phyloP scores from a whole-genome alignment of 2,113 vertebrate genomes.

The Trochalopteron elliotii region DNA sequence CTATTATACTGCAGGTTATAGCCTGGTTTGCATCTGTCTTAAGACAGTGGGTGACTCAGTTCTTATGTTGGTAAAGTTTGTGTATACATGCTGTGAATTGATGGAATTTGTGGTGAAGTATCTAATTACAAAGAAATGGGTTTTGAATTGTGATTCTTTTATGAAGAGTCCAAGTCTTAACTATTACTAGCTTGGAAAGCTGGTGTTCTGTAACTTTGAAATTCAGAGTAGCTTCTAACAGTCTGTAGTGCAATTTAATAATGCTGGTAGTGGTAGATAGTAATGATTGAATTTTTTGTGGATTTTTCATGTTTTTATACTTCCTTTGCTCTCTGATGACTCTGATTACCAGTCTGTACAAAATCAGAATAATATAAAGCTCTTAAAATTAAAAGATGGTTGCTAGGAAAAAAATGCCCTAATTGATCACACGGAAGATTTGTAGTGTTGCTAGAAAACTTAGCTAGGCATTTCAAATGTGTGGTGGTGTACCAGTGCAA shows the following conservation, averaged over 20 bases:
- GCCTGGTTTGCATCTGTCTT: background rate
- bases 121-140: background rate
- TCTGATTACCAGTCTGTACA: background rate
- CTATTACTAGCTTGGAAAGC: background rate
- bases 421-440: background rate
- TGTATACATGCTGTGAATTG: background rate
- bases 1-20: background rate
- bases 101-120: background rate
- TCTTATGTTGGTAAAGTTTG: background rate
- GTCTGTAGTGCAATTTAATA: background rate
- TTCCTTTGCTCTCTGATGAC: background rate
- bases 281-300: background rate
- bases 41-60: background rate
- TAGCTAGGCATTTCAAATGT: background rate
- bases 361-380: background rate
- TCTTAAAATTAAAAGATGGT: background rate
- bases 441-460: background rate
- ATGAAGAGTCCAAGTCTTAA: background rate
- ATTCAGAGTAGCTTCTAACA: background rate
- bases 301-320: background rate
- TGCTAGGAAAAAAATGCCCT: background rate
- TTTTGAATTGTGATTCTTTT: background rate
- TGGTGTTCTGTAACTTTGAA: background rate
- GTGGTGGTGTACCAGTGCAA: background rate
- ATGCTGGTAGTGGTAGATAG: background rate